Base-by-base conservation (phyloP, 2,888 invertebrate genomes). In the Drosophila nr. medialis region DNA sequence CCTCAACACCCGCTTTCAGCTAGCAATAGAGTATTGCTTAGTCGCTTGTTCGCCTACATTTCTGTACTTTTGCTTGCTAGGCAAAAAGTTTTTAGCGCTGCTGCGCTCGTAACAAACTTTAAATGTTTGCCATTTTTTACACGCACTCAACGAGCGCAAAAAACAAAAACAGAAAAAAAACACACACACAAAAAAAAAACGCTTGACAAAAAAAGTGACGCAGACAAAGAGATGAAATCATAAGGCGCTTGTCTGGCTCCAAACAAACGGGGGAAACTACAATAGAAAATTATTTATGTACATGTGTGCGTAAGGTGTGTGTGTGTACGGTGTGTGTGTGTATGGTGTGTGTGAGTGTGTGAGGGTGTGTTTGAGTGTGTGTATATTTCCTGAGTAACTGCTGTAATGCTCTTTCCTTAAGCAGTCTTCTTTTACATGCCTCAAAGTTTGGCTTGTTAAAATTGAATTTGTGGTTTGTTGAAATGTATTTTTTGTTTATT, bases 51-150 rank as follows among this genome's bases (percentile, higher is more conserved):
- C 15, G 15, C 0, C 8, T 7, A 15, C 2, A 8, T 2, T 51
- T 21, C 7, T 45, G 51, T 34, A 42, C 15, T 55, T 42, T 24
- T 24, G 24, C 45, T 24, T 42, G 50, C 34, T 42, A 38, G 36
- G 55, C 58, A 40, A 65, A 69, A 79, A 79, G 40, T 78, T 45
- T 24, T 8, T 4, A 8, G 45, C 15, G 6, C 15, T 45, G 21
- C 21, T 79, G 36, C 56, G 49, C 54, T 74, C 64, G 54, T 63
- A 61, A 70, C 72, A 73, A 83, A 78, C 76, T 89, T 85, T 71
- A 86, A 85, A 83, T 85, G 75, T 78, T 80, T 81, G 69, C 75
- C 69, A 81, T 86, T 86, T 81, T 77, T 82, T 78, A 62, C 59
- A 61, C 67, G 56, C 64, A 59, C 60, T 54, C 63, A 48, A 29